Evolutionary conservation across 2,888 invertebrate genomes (phyloP).

Genomic region (Epiblema foenella): DNA sequence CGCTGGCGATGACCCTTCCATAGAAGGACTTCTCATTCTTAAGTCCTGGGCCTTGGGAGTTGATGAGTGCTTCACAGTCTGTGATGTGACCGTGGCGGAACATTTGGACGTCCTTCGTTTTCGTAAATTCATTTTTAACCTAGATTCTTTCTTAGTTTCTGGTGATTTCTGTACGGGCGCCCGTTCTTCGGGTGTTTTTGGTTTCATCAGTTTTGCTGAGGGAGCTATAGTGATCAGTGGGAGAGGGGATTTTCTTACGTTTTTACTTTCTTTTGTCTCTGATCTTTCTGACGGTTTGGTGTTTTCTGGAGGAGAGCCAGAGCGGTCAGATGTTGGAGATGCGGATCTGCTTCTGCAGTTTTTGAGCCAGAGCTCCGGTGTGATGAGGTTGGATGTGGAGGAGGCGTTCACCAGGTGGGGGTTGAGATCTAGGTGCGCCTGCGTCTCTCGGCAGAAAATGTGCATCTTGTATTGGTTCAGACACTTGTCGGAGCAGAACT

Average conservation of each 20-base stretch:
- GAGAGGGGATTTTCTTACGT: slow-evolving; percentile 79
- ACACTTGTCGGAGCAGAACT: slow-evolving; percentile 97
- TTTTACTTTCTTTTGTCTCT: slow-evolving; percentile 66
- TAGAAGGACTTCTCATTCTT: slow-evolving; percentile 73
- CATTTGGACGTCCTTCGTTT: slow-evolving; percentile 78
- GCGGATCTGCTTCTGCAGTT: slow-evolving; percentile 89
- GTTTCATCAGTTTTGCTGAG: slow-evolving; percentile 87
- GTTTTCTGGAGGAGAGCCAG: slow-evolving; percentile 82
- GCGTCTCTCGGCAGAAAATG: slow-evolving; percentile 96
- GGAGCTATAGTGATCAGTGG: slow-evolving; percentile 88
- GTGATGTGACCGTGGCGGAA: slow-evolving; percentile 76
- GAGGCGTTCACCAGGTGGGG: slow-evolving; percentile 87
- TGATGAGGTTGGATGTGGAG: slow-evolving; percentile 87
- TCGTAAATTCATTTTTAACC: slow-evolving; percentile 76
- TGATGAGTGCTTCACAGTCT: slow-evolving; percentile 65
- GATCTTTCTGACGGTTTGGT: slow-evolving; percentile 60
- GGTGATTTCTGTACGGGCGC: slow-evolving; percentile 69
- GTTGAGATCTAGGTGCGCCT: slow-evolving; percentile 94
- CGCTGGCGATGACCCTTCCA: slow-evolving; percentile 71
- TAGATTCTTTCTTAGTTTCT: slow-evolving; percentile 74
- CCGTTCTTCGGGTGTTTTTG: slow-evolving; percentile 70
- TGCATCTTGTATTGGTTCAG: slow-evolving; percentile 98
- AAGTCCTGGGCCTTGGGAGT: slow-evolving; percentile 80
- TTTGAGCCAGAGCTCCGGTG: slow-evolving; percentile 95
- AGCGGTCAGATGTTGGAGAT: slow-evolving; percentile 84